Evolutionary conservation across 2,888 invertebrate genomes (phyloP).

Genomic region (Zaprionus obscuricornis): DNA sequence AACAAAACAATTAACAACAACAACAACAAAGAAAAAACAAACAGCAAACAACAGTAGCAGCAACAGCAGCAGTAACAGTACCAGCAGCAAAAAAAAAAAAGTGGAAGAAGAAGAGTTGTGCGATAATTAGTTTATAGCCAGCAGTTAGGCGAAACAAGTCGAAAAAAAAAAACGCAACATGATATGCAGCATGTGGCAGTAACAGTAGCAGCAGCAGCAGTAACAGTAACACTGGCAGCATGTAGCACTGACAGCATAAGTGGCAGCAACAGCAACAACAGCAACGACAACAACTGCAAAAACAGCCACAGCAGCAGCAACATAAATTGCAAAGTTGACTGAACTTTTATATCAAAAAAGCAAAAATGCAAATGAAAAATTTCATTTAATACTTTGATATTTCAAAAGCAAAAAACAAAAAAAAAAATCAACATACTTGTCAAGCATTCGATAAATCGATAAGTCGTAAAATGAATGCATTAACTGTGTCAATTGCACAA

Average conservation of each 20-base stretch:
- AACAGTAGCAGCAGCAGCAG: background rate
- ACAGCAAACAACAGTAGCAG: slow-evolving; percentile 4
- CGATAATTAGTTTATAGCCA: slow-evolving; percentile 60
- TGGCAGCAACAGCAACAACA: slow-evolving; percentile 20
- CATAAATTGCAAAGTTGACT: slow-evolving; percentile 23
- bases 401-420: no score
- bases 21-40: slow-evolving; percentile 5
- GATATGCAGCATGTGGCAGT: slow-evolving; percentile 28
- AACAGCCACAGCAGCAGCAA: background rate
- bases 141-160: slow-evolving; percentile 46
- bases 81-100: slow-evolving; percentile 15
- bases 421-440: no score
- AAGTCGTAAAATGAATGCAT: no score
- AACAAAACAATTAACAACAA: slow-evolving; percentile 12
- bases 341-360: slow-evolving; percentile 8
- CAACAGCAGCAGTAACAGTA: slow-evolving; percentile 11
- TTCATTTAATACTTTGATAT: slow-evolving; percentile 10
- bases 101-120: slow-evolving; percentile 25
- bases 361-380: slow-evolving; percentile 22
- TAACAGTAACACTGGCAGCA: background rate
- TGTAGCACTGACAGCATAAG: background rate
- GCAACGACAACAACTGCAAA: slow-evolving; percentile 1
- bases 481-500: no score
- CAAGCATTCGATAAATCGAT: no score
- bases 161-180: slow-evolving; percentile 33